A percentile compares a stretch with the other conserved stretches of the same genome.
These are phyloP conservation scores for Leptarthrus brevirostris DNA, from an alignment of 2,888 invertebrate species.

Conservation along the genomic window DNA sequence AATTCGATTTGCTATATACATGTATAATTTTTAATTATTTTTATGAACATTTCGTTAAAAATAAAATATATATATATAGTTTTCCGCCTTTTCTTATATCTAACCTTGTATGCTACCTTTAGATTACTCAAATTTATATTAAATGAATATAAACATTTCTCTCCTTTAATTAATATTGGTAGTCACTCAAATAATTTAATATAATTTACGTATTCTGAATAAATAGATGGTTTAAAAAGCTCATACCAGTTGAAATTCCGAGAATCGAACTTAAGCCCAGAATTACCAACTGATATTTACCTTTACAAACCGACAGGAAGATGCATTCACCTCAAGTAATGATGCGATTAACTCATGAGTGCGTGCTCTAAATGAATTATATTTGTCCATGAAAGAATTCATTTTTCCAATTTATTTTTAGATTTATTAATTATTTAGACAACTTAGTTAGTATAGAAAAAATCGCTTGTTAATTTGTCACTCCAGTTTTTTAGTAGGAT, in stretches of 20 bases:
- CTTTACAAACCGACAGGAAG: constrained; percentile 64
- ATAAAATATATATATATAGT: no score
- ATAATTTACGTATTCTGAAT: constrained; percentile 56
- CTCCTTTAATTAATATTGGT: neutral
- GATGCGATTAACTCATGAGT: constrained; percentile 26
- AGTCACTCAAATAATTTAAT: neutral
- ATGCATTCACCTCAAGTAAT: constrained; percentile 24
- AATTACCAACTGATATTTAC: constrained; percentile 99
- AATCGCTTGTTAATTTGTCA: neutral
- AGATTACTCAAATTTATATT: neutral
- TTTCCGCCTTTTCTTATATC: no score
- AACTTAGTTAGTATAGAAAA: neutral
- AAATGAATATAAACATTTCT: neutral
- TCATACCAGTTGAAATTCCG: constrained; percentile 92
- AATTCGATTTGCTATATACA: no score
- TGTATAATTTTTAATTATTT: no score
- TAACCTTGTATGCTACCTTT: neutral
- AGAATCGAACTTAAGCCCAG: constrained; percentile 78
- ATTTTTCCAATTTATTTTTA: neutral
- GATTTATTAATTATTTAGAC: neutral
- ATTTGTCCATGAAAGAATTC: neutral
- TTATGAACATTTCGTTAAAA: no score
- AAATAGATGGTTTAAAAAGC: constrained; percentile 65
- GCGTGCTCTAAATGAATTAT: constrained; percentile 37
- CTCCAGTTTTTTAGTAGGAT: neutral